Conservation (phyloP, 1,140 invertebrate species). For the Drosophila chauvacae region DNA sequence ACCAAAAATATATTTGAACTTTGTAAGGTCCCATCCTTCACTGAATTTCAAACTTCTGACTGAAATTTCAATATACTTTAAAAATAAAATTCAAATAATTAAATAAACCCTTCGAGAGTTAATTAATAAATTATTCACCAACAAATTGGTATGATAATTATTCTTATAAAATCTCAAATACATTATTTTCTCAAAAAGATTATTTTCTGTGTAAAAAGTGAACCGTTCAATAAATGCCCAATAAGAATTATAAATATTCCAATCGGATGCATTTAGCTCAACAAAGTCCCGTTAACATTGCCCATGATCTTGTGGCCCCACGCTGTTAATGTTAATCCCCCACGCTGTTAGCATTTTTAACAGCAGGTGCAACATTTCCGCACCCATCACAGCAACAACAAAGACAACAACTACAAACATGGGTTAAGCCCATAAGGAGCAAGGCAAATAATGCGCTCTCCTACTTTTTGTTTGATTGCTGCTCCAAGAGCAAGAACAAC, state of each 20-base stretch:
- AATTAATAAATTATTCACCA: too few relatives aligned
- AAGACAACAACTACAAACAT: constrained; percentile 16
- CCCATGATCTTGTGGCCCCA: constrained; percentile 31
- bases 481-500: constrained; percentile 17
- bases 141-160: too few relatives aligned
- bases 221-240: not conserved
- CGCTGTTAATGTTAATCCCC: constrained; percentile 62
- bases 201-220: too few relatives aligned
- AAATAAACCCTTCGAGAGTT: too few relatives aligned
- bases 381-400: constrained; percentile 13
- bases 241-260: not conserved
- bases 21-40: too few relatives aligned
- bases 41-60: too few relatives aligned
- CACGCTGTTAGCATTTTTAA: constrained; percentile 56
- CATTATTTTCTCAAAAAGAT: too few relatives aligned
- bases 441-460: constrained; percentile 68
- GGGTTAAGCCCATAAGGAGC: constrained; percentile 65
- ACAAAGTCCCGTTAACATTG: constrained; percentile 31
- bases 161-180: too few relatives aligned
- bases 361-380: constrained; percentile 65
- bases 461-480: constrained; percentile 60
- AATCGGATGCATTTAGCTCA: constrained; percentile 19
- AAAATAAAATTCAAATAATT: too few relatives aligned
- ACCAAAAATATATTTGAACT: too few relatives aligned
- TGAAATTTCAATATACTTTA: too few relatives aligned